phyloP scores from a whole-genome alignment of 1,140 invertebrate genomes.

The Cyclina sinensis region DNA sequence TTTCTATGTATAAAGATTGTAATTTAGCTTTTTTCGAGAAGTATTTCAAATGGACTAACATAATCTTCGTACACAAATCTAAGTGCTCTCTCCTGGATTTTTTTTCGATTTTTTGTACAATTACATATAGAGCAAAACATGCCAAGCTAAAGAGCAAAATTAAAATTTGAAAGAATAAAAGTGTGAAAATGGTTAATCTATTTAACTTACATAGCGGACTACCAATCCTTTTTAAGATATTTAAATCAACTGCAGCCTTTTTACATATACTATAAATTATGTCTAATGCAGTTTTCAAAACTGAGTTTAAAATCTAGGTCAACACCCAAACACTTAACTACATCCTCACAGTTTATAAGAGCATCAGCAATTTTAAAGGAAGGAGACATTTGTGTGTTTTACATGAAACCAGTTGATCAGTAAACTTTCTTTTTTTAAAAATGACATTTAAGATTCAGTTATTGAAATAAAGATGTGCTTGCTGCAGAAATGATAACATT shows the following conservation, averaged over 20 bases:
- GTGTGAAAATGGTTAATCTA: slow-evolving; percentile 53
- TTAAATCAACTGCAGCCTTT: slow-evolving; percentile 50
- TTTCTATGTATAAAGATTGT: background rate
- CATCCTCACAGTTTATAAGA: slow-evolving; percentile 58
- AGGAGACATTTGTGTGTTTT: background rate
- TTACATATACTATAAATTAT: slow-evolving; percentile 51
- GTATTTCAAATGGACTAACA: too few relatives aligned
- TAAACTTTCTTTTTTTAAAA: too few relatives aligned
- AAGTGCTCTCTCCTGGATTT: slow-evolving; percentile 26
- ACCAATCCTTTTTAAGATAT: slow-evolving; percentile 54
- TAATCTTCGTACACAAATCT: slow-evolving; percentile 45
- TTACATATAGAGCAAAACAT: background rate
- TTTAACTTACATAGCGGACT: slow-evolving; percentile 26
- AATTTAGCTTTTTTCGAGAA: slow-evolving; percentile 8
- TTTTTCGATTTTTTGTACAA: slow-evolving; percentile 45
- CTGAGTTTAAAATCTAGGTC: slow-evolving; percentile 63
- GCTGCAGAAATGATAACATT: too few relatives aligned
- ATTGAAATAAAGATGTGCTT: too few relatives aligned
- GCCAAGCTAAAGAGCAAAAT: slow-evolving; percentile 25
- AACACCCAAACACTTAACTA: slow-evolving; percentile 39
- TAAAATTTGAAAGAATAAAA: slow-evolving; percentile 63
- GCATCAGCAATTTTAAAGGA: slow-evolving; percentile 29
- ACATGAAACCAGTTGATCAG: slow-evolving; percentile 24
- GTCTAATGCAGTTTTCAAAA: slow-evolving; percentile 47
- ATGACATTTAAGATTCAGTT: too few relatives aligned